Percentiles rank a stretch among this genome's conserved stretches.
phyloP scores from a whole-genome alignment of 2,113 vertebrate species.

The Hiodon alosoides region DNA sequence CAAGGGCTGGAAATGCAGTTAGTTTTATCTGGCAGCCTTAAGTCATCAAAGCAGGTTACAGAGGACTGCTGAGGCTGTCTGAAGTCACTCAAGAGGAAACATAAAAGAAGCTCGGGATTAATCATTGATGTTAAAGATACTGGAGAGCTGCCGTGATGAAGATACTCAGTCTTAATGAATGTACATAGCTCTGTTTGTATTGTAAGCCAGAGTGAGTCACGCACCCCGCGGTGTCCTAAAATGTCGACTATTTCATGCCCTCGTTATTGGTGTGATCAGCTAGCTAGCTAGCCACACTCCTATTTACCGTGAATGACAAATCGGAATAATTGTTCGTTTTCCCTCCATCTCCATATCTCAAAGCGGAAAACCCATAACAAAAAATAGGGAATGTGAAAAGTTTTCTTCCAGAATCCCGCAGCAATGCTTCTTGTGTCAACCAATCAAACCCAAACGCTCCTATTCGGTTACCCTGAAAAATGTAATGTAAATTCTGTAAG shows the following conservation, averaged over 20 bases:
- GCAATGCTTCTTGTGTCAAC: too few species aligned
- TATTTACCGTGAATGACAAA: background rate
- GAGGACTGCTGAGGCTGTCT: slow-evolving; percentile 28
- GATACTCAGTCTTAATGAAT: slow-evolving; percentile 17
- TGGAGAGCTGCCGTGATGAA: slow-evolving; percentile 9
- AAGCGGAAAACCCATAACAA: too few species aligned
- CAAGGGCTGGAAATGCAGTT: background rate
- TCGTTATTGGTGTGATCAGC: background rate
- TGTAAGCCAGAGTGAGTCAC: slow-evolving; percentile 4
- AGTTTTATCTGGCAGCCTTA: slow-evolving; percentile 26
- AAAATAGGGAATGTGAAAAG: too few species aligned
- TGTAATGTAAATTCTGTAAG: too few species aligned
- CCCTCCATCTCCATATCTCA: too few species aligned
- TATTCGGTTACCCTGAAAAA: too few species aligned
- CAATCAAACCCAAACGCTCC: too few species aligned
- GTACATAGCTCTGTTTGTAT: slow-evolving; percentile 30
- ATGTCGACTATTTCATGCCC: slow-evolving; percentile 28
- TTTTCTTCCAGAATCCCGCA: too few species aligned
- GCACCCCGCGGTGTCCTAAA: slow-evolving; percentile 16
- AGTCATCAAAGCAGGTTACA: slow-evolving; percentile 31
- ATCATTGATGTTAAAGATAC: slow-evolving; percentile 42
- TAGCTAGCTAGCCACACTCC: background rate
- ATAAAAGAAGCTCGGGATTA: slow-evolving; percentile 41
- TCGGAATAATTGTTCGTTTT: background rate
- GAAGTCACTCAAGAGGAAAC: slow-evolving; percentile 27